A percentile compares a stretch with the other conserved stretches of the same genome.
These are phyloP conservation scores for Euthynnus affinis DNA, from an alignment of 2,797 vertebrate species.

Conservation along the genomic window DNA sequence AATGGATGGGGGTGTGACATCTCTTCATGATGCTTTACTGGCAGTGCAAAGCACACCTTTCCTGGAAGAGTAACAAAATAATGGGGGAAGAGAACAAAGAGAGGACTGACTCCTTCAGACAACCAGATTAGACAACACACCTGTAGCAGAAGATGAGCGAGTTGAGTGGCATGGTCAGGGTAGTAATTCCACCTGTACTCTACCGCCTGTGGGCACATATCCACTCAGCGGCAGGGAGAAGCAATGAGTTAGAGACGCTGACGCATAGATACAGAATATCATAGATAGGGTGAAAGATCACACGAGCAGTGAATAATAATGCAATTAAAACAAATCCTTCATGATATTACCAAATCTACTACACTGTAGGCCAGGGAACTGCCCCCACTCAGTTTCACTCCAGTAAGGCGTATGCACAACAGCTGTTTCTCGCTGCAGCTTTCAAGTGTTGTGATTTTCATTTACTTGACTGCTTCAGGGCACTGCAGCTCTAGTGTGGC, in stretches of 20 bases:
- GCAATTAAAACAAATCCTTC: constrained; percentile 13
- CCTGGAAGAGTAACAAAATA: constrained; percentile 79
- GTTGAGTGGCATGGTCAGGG: constrained; percentile 55
- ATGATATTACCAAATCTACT: constrained; percentile 33
- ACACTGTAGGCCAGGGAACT: constrained; percentile 9
- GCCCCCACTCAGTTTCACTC: constrained; percentile 43
- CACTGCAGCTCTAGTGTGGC: constrained; percentile 87
- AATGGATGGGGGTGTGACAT: constrained; percentile 70
- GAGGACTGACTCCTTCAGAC: constrained; percentile 66
- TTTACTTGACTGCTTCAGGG: constrained; percentile 84
- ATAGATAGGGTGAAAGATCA: constrained; percentile 2
- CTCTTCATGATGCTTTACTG: constrained; percentile 77
- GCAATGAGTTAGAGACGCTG: constrained; percentile 21
- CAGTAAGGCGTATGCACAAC: constrained; percentile 80
- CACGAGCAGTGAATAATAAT: neutral
- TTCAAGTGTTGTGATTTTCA: constrained; percentile 90
- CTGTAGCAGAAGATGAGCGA: constrained; percentile 76
- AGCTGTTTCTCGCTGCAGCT: constrained; percentile 86
- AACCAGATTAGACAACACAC: constrained; percentile 76
- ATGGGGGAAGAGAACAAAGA: constrained; percentile 78
- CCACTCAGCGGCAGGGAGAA: constrained; percentile 7
- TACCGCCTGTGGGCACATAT: constrained; percentile 51
- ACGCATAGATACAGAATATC: constrained; percentile 1
- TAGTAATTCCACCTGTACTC: constrained; percentile 63
- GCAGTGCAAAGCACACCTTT: constrained; percentile 77